Conservation (phyloP, 2,113 vertebrate species). For the Coreoperca whiteheadi region DNA sequence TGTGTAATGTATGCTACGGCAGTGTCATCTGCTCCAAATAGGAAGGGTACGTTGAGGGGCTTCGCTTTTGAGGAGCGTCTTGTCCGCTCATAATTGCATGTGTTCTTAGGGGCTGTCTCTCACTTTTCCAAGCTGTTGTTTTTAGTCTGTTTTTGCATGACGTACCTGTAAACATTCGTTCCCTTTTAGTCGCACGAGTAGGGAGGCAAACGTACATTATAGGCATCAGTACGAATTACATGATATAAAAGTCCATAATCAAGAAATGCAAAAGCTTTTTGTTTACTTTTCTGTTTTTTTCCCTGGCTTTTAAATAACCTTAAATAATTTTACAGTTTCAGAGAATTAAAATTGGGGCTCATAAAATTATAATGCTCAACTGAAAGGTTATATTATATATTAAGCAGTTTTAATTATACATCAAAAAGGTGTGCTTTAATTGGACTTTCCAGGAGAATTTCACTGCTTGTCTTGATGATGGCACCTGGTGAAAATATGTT, state of each 20-base stretch:
- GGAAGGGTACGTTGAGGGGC: conserved; percentile 27
- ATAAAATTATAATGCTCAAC: conserved; percentile 53
- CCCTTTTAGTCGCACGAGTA: conserved; percentile 1
- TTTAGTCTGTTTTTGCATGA: conserved; percentile 4
- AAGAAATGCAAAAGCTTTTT: conserved; percentile 8
- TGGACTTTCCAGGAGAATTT: conserved; percentile 67
- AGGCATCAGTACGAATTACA: not conserved
- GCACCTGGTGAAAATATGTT: conserved; percentile 45
- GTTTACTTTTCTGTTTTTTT: conserved; percentile 6
- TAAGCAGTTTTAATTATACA: conserved; percentile 76
- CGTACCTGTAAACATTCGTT: not conserved
- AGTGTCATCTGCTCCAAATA: conserved; percentile 72
- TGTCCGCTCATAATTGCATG: not conserved
- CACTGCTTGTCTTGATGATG: conserved; percentile 44
- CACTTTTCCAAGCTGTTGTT: not conserved
- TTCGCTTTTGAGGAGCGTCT: conserved; percentile 50
- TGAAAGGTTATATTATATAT: conserved; percentile 66
- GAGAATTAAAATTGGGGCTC: conserved; percentile 32
- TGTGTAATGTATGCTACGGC: conserved; percentile 76
- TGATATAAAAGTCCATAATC: not conserved
- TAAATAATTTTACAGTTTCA: conserved; percentile 1
- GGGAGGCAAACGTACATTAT: not conserved
- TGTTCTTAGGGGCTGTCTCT: not conserved
- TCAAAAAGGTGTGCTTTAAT: conserved; percentile 76
- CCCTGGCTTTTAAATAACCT: conserved; percentile 20